Evolutionary conservation across 2,113 vertebrate species (phyloP).

Genomic region (Hepsetus odoe): DNA sequence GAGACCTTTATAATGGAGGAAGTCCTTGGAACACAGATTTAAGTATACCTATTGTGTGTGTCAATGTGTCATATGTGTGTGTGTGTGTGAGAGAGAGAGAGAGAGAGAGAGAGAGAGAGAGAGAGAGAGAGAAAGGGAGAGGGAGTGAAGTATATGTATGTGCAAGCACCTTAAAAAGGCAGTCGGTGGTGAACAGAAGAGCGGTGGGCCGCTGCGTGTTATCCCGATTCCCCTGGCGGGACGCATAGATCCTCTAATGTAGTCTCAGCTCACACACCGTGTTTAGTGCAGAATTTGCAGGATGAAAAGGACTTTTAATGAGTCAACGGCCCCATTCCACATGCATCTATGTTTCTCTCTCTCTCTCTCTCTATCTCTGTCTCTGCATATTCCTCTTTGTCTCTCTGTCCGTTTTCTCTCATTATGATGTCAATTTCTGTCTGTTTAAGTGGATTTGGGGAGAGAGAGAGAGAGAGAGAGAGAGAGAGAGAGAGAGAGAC

Average conservation of each 20-base stretch:
- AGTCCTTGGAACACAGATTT: conserved; percentile 18
- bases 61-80: conserved; percentile 20
- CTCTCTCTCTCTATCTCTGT: conserved; percentile 33
- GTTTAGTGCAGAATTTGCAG: conserved; percentile 49
- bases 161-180: conserved; percentile 42
- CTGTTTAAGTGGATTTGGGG: conserved; percentile 33
- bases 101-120: no score
- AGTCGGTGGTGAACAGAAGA: conserved; percentile 12
- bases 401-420: conserved; percentile 26
- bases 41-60: no score
- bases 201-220: conserved; percentile 23
- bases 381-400: background rate
- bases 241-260: conserved; percentile 47
- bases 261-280: conserved; percentile 41
- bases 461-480: background rate
- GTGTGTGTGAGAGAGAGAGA: conserved; percentile 36
- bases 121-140: no score
- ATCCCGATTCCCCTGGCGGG: conserved; percentile 43
- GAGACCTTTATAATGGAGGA: background rate
- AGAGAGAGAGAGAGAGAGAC: conserved; percentile 10
- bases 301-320: conserved; percentile 56
- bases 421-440: conserved; percentile 53
- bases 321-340: conserved; percentile 46
- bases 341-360: conserved; percentile 30
- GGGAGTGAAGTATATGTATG: conserved; percentile 28